phyloP scores from a whole-genome alignment of 2,797 vertebrate genomes.

The Gallirallus australis region DNA sequence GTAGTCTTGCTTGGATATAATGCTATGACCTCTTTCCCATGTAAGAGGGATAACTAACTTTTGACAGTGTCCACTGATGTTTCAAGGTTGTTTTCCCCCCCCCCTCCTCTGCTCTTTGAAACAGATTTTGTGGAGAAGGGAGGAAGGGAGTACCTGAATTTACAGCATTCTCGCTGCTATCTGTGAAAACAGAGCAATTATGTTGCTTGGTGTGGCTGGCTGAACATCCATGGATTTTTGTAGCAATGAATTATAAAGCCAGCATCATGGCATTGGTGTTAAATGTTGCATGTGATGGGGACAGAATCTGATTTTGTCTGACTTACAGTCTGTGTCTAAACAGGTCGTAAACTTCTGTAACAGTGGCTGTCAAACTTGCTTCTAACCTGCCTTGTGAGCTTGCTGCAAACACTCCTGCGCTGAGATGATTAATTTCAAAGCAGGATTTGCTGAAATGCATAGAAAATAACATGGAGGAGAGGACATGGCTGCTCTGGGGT shows the following conservation, averaged over 20 bases:
- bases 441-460: background rate
- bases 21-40: background rate
- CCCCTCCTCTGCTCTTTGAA: background rate
- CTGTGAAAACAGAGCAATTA: constrained; percentile 2
- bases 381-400: background rate
- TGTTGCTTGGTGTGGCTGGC: constrained; percentile 2
- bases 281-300: constrained; percentile 42
- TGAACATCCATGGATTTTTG: constrained; percentile 37
- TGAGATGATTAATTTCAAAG: background rate
- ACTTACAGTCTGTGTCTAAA: background rate
- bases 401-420: rapidly evolving
- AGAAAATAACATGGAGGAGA: background rate
- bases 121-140: background rate
- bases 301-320: background rate
- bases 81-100: background rate
- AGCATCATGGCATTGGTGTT: background rate
- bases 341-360: constrained; percentile 3
- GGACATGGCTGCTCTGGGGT: background rate
- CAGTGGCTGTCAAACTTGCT: background rate
- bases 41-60: background rate
- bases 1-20: background rate
- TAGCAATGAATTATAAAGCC: constrained; percentile 15
- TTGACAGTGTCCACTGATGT: background rate
- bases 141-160: background rate
- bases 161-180: background rate